Conservation (phyloP, 2,113 vertebrate species). For the Archocentrus centrarchus region DNA sequence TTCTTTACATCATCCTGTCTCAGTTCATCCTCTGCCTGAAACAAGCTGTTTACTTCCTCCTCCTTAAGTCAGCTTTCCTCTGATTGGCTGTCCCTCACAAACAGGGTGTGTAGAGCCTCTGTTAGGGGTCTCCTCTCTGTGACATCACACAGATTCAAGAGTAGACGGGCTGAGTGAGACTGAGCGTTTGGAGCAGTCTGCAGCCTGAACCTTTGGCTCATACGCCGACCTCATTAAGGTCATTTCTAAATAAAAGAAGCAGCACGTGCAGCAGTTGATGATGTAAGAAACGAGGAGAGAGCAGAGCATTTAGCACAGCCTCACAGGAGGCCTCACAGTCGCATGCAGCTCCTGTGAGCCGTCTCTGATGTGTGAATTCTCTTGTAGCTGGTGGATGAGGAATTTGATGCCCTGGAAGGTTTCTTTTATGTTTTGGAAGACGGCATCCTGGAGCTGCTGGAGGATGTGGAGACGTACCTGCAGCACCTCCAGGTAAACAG, state of each 20-base stretch:
- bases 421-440: slow-evolving; percentile 87
- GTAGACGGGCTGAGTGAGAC: no score
- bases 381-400: slow-evolving; percentile 88
- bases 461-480: slow-evolving; percentile 85
- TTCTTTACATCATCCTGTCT: neutral
- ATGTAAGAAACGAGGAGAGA: no score
- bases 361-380: no score
- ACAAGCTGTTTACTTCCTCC: neutral
- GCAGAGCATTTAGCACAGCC: no score
- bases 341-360: no score
- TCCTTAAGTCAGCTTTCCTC: neutral
- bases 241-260: no score
- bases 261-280: no score
- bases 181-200: no score
- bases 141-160: no score
- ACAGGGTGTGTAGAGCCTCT: neutral
- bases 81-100: neutral
- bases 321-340: no score
- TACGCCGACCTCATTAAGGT: neutral
- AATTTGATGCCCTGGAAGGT: slow-evolving; percentile 87
- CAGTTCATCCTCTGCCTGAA: no score
- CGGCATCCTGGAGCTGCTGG: slow-evolving; percentile 83
- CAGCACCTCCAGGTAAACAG: slow-evolving; percentile 85
- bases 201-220: neutral
- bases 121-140: no score